A percentile compares a stretch with the other conserved stretches of the same genome.
Evolutionary conservation across 1,140 invertebrate species (phyloP).

Genomic region (Holcopasites calliopsidis): DNA sequence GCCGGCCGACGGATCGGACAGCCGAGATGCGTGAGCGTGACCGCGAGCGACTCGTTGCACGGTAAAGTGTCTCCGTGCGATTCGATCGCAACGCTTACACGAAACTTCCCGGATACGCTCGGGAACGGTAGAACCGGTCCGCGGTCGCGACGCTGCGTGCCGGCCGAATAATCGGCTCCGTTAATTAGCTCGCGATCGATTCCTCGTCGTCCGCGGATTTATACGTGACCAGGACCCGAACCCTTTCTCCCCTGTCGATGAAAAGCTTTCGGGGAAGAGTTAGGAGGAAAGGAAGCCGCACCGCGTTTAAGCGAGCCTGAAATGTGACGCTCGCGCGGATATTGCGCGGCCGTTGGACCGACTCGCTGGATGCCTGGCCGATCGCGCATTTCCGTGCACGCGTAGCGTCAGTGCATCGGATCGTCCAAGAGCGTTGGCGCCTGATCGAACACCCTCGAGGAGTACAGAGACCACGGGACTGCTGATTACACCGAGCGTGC

Average conservation of each 20-base stretch:
- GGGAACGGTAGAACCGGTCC: constrained; percentile 41
- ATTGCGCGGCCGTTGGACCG: constrained; percentile 20
- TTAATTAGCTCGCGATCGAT: constrained; percentile 40
- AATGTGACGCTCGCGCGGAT: no score
- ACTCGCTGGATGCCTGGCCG: constrained; percentile 3
- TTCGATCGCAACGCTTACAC: constrained; percentile 15
- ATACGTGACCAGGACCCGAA: neutral
- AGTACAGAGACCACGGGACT: constrained; percentile 68
- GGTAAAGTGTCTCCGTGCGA: constrained; percentile 7
- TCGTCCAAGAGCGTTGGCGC: constrained; percentile 57
- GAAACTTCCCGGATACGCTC: constrained; percentile 34
- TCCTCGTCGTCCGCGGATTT: neutral
- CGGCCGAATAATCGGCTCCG: constrained; percentile 33
- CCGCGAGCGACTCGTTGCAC: neutral
- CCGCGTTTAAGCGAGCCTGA: no score
- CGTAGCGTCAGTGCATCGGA: constrained; percentile 50
- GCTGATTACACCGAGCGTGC: constrained; percentile 50
- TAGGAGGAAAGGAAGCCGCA: no score
- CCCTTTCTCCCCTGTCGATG: neutral
- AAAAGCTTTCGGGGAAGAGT: no score
- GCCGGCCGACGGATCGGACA: neutral
- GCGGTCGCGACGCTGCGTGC: constrained; percentile 8
- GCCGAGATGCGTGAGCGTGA: neutral
- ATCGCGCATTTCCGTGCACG: neutral
- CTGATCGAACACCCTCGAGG: constrained; percentile 61